Base-by-base conservation (phyloP, 2,888 invertebrate species). In the Himalopsyche kuldschensis region DNA sequence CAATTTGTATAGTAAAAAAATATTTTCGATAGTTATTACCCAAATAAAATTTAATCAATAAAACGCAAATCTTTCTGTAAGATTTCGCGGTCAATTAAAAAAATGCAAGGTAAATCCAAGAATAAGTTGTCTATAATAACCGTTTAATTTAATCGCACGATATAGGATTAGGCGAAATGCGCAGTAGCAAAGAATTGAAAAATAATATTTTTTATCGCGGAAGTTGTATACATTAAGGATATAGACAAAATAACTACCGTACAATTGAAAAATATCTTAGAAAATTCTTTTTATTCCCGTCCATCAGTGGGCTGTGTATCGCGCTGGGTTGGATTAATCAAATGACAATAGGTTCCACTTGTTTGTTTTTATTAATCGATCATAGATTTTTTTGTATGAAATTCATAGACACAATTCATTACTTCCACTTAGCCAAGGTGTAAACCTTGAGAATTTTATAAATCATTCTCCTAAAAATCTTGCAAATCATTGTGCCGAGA, bases 351-450 rank as follows among this genome's bases (percentile, higher is more conserved):
- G 69, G 69, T 69, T 30, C 27, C 69, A 69, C 69, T 69, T 69
- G 69, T 69, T 69, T 69, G 69, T 69, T 69, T 69, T 69, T 69
- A 8, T 30, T 69, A 69, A 69, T 69, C 69, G 69, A 69, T 69
- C 69, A 69, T 69, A 69, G 69, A 69, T 69, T 69, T 69, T 63
- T 69, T 69, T 55, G 55, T 69, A 69, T 69, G 69, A 69, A 69
- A 69, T 69, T 69, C 69, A 69, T 69, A 69, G 69, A 69, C 69
- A 69, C 69, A 69, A 69, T 69, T 69, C 69, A 69, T 69, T 69
- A 69, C 69, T 69, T 69, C 69, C 69, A 69, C 69, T 69, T 69
- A 69, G 69, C 69, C 69, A 69, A 69, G 69, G 69, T 69, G 69
- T 4, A 69, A 69, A 69, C 69, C 69, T 69, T 69, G 69, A 69